These are phyloP conservation scores for Thunnus albacares DNA, from an alignment of 2,797 vertebrate genomes.

Conservation along the genomic window DNA sequence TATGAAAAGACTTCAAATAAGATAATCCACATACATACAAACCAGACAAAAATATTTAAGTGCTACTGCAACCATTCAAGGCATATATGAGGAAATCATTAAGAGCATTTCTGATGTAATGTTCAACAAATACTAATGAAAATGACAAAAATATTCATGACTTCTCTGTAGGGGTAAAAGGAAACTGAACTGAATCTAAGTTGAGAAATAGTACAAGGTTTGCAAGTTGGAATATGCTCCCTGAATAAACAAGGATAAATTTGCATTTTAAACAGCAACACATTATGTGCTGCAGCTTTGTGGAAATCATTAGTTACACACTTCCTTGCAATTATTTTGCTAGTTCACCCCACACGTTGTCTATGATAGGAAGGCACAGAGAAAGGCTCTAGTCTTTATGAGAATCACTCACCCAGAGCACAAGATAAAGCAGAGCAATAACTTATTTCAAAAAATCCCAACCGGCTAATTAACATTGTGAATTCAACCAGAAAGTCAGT, in stretches of 20 bases:
- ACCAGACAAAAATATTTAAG: not conserved
- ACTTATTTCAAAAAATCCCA: constrained; percentile 83
- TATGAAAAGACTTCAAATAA: not conserved
- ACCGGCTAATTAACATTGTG: constrained; percentile 87
- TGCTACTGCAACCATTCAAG: not conserved
- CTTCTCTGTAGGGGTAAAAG: not conserved
- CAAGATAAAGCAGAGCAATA: constrained; percentile 81
- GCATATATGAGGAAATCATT: constrained; percentile 10
- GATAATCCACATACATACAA: not conserved
- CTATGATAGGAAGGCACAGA: constrained; percentile 79
- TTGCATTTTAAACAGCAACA: constrained; percentile 85
- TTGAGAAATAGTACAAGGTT: constrained; percentile 58
- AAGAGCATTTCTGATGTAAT: constrained; percentile 4
- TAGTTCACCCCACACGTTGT: constrained; percentile 77
- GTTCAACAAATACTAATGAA: constrained; percentile 2
- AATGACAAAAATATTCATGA: constrained; percentile 12
- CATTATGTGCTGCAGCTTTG: constrained; percentile 80
- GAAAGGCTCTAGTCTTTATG: constrained; percentile 82
- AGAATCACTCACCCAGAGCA: constrained; percentile 85
- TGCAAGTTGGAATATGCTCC: constrained; percentile 61
- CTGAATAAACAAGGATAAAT: constrained; percentile 80
- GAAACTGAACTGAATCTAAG: constrained; percentile 48
- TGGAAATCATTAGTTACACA: constrained; percentile 85
- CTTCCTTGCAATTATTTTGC: constrained; percentile 84
- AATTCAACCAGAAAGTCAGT: constrained; percentile 87